Conservation (phyloP, 2,113 vertebrate genomes). For the Hippocampus guttulatus region DNA sequence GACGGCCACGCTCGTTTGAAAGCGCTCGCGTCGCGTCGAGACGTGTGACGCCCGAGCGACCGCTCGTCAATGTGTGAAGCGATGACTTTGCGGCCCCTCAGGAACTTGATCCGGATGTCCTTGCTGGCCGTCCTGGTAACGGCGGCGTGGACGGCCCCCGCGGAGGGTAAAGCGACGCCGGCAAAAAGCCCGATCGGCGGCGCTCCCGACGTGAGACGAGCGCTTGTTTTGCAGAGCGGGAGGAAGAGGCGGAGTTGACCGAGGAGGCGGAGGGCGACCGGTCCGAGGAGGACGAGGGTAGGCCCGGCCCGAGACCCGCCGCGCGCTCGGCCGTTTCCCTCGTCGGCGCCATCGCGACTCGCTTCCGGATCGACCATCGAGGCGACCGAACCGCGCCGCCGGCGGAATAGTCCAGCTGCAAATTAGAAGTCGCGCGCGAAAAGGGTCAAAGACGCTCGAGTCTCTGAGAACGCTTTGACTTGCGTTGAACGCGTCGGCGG, state of each 20-base stretch:
- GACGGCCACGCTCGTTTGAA: too few species aligned
- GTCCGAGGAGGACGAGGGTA: constrained; percentile 14
- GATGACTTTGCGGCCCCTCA: not conserved
- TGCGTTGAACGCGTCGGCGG: too few species aligned
- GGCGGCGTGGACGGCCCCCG: not conserved
- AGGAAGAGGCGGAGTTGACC: constrained; percentile 3
- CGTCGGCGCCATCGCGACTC: too few species aligned
- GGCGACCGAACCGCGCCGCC: too few species aligned
- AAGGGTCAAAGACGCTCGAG: not conserved
- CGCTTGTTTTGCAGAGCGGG: not conserved
- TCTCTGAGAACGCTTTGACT: too few species aligned
- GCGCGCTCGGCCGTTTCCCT: too few species aligned
- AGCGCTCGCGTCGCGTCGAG: too few species aligned
- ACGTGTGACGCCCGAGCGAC: too few species aligned
- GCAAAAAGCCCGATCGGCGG: not conserved
- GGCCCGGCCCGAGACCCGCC: too few species aligned
- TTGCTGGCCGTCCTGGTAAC: not conserved
- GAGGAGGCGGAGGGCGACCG: constrained; percentile 4
- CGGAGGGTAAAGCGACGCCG: not conserved
- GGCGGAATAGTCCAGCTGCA: too few species aligned
- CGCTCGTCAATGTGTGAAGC: too few species aligned
- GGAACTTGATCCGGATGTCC: not conserved
- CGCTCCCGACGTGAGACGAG: not conserved
- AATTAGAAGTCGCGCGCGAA: not conserved
- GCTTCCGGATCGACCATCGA: not conserved